phyloP scores from a whole-genome alignment of 2,797 vertebrate species.

The Cossypha polioptera region DNA sequence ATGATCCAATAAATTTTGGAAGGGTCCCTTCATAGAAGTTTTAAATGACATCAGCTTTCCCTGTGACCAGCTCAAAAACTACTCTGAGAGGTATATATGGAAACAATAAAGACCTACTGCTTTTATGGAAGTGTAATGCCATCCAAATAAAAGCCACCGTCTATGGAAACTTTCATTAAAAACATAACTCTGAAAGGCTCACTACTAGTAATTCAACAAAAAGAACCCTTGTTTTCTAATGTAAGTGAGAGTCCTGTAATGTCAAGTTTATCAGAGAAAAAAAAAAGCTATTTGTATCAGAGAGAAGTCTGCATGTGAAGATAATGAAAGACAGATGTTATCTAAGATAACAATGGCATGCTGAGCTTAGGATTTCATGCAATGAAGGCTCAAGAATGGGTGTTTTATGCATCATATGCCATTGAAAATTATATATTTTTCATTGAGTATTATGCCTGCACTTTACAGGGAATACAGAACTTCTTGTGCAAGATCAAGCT shows the following conservation, averaged over 20 bases:
- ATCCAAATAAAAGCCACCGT: slow-evolving; percentile 34
- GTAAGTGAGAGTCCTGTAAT: neutral
- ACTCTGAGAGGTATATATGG: neutral
- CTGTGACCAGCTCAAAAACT: slow-evolving; percentile 9
- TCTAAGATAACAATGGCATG: neutral
- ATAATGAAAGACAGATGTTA: slow-evolving; percentile 30
- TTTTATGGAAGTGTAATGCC: slow-evolving; percentile 25
- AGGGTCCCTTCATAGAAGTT: neutral
- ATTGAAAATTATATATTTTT: neutral
- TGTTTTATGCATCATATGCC: neutral
- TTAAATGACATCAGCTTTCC: slow-evolving; percentile 35
- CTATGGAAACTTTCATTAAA: slow-evolving; percentile 54
- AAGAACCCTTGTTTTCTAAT: slow-evolving; percentile 26
- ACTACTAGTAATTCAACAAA: neutral
- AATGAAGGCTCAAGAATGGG: neutral
- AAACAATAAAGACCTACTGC: slow-evolving; percentile 10
- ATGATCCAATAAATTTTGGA: neutral
- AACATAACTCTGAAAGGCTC: neutral
- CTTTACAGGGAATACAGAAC: neutral
- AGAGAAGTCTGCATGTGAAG: neutral
- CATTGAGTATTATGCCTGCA: neutral
- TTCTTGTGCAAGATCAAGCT: neutral
- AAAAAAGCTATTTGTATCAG: neutral
- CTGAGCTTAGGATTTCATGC: neutral
- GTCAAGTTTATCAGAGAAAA: neutral